Evolutionary conservation across 1,140 invertebrate species (phyloP).

Genomic region (Pantala flavescens): DNA sequence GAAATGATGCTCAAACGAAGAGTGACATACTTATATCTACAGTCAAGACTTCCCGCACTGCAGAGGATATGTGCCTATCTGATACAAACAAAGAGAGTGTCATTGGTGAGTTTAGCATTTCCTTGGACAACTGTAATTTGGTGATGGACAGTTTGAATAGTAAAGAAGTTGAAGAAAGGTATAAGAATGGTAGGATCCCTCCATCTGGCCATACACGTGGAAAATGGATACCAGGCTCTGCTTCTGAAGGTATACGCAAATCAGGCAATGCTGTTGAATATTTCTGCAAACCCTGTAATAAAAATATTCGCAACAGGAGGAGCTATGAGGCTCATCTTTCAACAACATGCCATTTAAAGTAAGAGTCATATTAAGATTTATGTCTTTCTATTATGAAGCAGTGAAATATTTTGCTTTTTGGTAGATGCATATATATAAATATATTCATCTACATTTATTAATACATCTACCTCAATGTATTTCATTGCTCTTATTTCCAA

Average conservation of each 20-base stretch:
- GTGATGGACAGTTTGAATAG: not conserved
- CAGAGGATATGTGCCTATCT: not conserved
- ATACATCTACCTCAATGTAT: too few relatives aligned
- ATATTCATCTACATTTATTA: too few relatives aligned
- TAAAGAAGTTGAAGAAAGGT: not conserved
- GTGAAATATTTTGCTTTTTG: too few relatives aligned
- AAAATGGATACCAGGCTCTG: not conserved
- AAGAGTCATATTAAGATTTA: not conserved
- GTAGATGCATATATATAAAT: too few relatives aligned
- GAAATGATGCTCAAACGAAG: not conserved
- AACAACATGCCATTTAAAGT: not conserved
- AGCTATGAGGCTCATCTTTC: slow-evolving; percentile 1
- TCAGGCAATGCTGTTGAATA: not conserved
- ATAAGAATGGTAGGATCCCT: not conserved
- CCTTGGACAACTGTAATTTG: not conserved
- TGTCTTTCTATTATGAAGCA: too few relatives aligned
- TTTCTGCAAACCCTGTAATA: not conserved
- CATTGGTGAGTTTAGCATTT: not conserved
- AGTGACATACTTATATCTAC: not conserved
- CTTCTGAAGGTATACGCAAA: not conserved
- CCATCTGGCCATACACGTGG: not conserved
- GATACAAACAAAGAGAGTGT: not conserved
- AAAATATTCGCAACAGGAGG: slow-evolving; percentile 1
- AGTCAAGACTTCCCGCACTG: not conserved
- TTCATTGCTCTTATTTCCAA: too few relatives aligned